phyloP scores from a whole-genome alignment of 1,140 invertebrate species.

The Halesus radiatus region DNA sequence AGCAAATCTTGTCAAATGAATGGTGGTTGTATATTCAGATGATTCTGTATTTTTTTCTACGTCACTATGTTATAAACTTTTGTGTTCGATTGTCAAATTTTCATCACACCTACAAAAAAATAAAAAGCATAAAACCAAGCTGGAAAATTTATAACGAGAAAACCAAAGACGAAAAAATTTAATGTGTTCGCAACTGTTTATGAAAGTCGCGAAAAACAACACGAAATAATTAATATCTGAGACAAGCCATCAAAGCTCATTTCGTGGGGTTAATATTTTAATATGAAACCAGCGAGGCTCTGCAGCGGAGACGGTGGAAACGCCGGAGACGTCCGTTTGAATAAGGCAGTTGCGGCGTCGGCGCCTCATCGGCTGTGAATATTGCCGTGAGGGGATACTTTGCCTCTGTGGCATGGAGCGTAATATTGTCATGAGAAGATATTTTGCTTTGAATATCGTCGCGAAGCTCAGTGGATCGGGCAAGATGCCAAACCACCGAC shows the following conservation, averaged over 20 bases:
- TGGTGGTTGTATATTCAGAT: too few species aligned
- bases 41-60: too few species aligned
- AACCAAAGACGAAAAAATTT: too few species aligned
- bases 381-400: background rate
- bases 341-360: background rate
- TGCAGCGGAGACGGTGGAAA: background rate
- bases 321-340: constrained; percentile 7
- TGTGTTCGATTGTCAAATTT: too few species aligned
- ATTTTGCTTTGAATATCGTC: constrained; percentile 39
- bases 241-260: background rate
- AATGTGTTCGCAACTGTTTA: too few species aligned
- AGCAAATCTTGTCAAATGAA: too few species aligned
- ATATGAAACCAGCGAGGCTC: background rate
- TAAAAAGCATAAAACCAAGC: too few species aligned
- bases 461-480: constrained; percentile 31
- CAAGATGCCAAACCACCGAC: constrained; percentile 49
- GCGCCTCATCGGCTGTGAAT: constrained; percentile 15
- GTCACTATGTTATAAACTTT: too few species aligned
- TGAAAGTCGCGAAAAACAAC: background rate
- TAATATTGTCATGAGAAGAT: constrained; percentile 4
- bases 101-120: too few species aligned
- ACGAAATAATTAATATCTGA: background rate
- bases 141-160: too few species aligned
- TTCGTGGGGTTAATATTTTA: constrained; percentile 6
- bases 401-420: too few species aligned